Evolutionary conservation across 2,797 vertebrate species (phyloP).

Genomic region (Ceryle rudis): DNA sequence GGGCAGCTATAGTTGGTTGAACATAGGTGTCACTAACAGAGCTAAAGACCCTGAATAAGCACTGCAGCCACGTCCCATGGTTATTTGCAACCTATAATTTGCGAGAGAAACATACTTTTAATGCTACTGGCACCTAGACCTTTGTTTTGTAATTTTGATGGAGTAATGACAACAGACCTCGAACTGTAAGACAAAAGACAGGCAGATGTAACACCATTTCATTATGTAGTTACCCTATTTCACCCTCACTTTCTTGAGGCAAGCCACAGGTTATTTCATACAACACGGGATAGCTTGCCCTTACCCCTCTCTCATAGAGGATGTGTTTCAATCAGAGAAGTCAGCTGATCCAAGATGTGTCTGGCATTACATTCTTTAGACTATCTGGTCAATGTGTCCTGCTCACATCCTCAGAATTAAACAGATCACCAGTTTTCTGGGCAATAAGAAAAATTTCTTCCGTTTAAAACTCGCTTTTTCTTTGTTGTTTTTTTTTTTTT

Average conservation of each 20-base stretch:
- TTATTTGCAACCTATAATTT: not conserved
- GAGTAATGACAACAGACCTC: not conserved
- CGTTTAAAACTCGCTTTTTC: not conserved
- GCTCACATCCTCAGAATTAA: not conserved
- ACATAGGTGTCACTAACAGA: not conserved
- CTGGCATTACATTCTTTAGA: not conserved
- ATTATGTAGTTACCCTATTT: not conserved
- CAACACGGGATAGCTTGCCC: not conserved
- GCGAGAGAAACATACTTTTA: not conserved
- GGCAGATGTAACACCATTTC: not conserved
- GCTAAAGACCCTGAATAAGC: not conserved
- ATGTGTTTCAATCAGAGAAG: not conserved
- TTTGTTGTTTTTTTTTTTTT: not conserved
- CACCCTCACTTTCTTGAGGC: not conserved
- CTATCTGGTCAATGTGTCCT: not conserved
- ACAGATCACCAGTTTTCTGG: not conserved
- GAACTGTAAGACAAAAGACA: not conserved
- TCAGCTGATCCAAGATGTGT: fast-evolving
- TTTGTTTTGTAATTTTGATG: conserved; percentile 1
- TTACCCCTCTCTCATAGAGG: not conserved
- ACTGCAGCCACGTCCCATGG: not conserved
- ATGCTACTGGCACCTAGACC: not conserved
- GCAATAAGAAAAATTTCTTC: not conserved
- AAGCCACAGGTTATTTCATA: not conserved
- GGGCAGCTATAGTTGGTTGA: not conserved